Evolutionary conservation across 1,140 invertebrate genomes (phyloP), one percentile per base, ranked within the genome.

Genomic region (Scaptomyza graminum): DNA sequence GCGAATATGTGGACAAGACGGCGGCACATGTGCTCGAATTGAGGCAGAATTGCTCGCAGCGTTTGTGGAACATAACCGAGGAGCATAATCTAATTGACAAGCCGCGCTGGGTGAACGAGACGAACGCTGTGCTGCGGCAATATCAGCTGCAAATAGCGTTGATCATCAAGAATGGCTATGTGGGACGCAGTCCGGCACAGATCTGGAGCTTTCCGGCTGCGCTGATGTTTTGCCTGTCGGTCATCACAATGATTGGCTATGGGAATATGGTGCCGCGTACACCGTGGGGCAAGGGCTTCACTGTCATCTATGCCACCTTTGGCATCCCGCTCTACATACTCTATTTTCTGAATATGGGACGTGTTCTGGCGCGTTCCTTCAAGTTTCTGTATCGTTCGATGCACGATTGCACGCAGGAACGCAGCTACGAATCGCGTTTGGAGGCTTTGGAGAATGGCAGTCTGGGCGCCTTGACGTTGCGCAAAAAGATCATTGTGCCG

Each of bases 161-260:
- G 4, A 93, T 95, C 1, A 94, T 97, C 0, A 90, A 90, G 41
- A 93, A 94, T 7, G 96, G 96, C 0, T 98, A 97, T 91, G 95
- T 96, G 91, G 96, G 95, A 4, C 92, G 95, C 34, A 94, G 94
- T 22, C 93, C 94, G 2, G 92, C 94, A 28, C 94, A 96, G 54
- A 94, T 95, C 46, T 97, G 96, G 96, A 95, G 95, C 0, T 97
- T 97, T 74, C 96, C 97, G 0, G 96, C 96, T 0, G 96, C 96
- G 0, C 90, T 97, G 3, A 97, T 97, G 96, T 98, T 95, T 84
- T 97, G 95, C 25, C 90, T 97, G 0, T 97, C 96, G 13, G 95
- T 97, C 1, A 97, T 97, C 82, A 97, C 97, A 3, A 97, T 97
- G 96, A 97, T 97, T 74, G 98, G 98, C 1, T 99, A 99, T 92